These are phyloP conservation scores for Drosophila albomicans DNA, from an alignment of 1,140 invertebrate species.

Conservation along the genomic window DNA sequence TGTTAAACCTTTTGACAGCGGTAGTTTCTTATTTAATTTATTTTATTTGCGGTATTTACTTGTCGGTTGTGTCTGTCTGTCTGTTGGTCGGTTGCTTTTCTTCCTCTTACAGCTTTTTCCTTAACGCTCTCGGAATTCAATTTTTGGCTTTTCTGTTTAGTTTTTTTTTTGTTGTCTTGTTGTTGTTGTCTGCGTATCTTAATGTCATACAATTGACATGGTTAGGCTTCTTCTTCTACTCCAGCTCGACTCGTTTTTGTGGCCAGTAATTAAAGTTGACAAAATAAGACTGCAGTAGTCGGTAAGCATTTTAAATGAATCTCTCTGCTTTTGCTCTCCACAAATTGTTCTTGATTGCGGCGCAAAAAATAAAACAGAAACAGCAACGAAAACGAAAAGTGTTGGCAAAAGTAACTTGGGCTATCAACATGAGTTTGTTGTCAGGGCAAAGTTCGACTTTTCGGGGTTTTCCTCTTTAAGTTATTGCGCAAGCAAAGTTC, in stretches of 20 bases:
- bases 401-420: neutral
- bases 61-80: conserved; percentile 42
- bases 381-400: conserved; percentile 1
- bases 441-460: neutral
- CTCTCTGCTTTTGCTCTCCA: conserved; percentile 38
- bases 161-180: conserved; percentile 5
- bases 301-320: conserved; percentile 50
- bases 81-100: conserved; percentile 21
- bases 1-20: conserved; percentile 83
- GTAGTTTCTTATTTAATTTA: conserved; percentile 84
- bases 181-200: conserved; percentile 62
- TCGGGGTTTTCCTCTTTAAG: neutral
- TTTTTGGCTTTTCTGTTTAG: conserved; percentile 76
- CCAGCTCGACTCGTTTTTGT: conserved; percentile 49
- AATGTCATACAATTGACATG: conserved; percentile 79
- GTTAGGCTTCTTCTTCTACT: conserved; percentile 56
- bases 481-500: neutral
- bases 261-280: conserved; percentile 76
- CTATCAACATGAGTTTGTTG: neutral
- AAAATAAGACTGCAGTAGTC: conserved; percentile 49
- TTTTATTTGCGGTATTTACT: conserved; percentile 82
- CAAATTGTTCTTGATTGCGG: conserved; percentile 32
- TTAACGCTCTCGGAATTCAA: conserved; percentile 67
- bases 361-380: conserved; percentile 1
- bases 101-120: neutral